A percentile compares a stretch with the other conserved stretches of the same genome.
Evolutionary conservation across 2,888 invertebrate genomes (phyloP).

Genomic region (Papilio protenor): DNA sequence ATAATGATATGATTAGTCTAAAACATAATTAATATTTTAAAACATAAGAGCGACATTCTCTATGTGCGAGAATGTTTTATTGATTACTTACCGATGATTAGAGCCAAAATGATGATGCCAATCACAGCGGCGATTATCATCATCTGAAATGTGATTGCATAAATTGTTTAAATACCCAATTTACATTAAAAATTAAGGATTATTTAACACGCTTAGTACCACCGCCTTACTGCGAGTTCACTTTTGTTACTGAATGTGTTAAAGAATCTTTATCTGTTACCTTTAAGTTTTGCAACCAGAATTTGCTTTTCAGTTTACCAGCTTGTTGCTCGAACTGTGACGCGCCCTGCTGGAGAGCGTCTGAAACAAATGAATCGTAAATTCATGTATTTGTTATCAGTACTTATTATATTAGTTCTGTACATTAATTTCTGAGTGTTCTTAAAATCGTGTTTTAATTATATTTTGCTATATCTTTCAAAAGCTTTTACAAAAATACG

Average conservation of each 20-base stretch:
- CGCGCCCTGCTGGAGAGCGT: constrained; percentile 97
- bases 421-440: not conserved
- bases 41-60: constrained; percentile 51
- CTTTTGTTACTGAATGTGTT: not conserved
- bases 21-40: constrained; percentile 56
- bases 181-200: not conserved
- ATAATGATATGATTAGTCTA: constrained; percentile 74
- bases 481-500: not conserved
- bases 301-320: constrained; percentile 98
- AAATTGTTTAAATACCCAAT: not conserved
- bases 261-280: constrained; percentile 63
- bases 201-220: not conserved
- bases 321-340: constrained; percentile 99
- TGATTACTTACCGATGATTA: constrained; percentile 92
- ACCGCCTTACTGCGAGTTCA: not conserved
- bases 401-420: not conserved
- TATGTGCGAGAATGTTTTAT: constrained; percentile 47
- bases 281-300: constrained; percentile 99
- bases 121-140: constrained; percentile 96
- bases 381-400: not conserved
- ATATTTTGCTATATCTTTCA: not conserved
- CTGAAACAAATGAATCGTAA: constrained; percentile 66
- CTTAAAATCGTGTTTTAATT: too few relatives aligned
- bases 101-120: constrained; percentile 91
- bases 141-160: constrained; percentile 85